Percentiles rank a stretch among this genome's conserved stretches.
Evolutionary conservation across 2,113 vertebrate species (phyloP).

Genomic region (Amblyornis subalaris): DNA sequence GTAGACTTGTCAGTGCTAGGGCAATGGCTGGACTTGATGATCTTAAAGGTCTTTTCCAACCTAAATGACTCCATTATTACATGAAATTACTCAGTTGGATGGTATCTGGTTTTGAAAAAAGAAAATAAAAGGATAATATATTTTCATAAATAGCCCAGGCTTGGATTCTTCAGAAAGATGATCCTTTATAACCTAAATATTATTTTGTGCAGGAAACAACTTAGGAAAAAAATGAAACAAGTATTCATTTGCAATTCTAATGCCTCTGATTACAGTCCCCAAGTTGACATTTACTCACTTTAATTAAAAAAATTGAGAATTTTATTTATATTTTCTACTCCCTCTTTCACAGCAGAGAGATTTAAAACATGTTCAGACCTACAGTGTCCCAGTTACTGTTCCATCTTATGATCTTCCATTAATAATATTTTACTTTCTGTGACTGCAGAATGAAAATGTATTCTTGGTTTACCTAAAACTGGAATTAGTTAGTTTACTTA

Average conservation of each 20-base stretch:
- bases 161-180: not conserved
- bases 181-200: not conserved
- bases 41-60: not conserved
- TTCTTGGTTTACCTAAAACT: not conserved
- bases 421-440: not conserved
- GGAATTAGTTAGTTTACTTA: not conserved
- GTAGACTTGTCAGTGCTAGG: not conserved
- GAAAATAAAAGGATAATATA: not conserved
- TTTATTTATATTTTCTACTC: not conserved
- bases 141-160: not conserved
- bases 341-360: not conserved
- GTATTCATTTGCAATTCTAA: not conserved
- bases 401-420: not conserved
- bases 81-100: not conserved
- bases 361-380: slow-evolving; percentile 9
- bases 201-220: not conserved
- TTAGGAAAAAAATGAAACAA: not conserved
- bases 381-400: not conserved
- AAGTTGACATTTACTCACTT: not conserved
- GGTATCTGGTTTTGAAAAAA: not conserved
- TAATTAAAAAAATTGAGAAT: not conserved
- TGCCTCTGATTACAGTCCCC: not conserved
- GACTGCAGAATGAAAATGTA: not conserved
- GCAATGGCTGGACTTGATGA: not conserved
- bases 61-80: not conserved